A percentile compares a stretch with the other conserved stretches of the same genome.
phyloP scores from a whole-genome alignment of 2,113 vertebrate genomes.

The Clupea harengus region DNA sequence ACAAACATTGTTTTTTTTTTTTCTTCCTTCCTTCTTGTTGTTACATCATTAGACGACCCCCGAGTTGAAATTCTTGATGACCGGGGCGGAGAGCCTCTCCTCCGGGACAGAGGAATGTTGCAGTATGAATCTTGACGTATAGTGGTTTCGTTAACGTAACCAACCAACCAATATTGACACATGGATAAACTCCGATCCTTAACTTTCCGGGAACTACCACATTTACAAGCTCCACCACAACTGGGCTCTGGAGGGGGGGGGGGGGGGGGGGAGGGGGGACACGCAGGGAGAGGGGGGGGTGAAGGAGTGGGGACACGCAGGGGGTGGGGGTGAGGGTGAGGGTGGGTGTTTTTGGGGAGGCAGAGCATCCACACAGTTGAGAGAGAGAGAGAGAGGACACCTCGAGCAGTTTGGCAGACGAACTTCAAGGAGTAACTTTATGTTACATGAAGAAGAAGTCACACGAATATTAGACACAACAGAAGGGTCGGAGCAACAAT shows the following conservation, averaged over 20 bases:
- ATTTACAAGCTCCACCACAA: conserved; percentile 11
- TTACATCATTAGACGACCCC: conserved; percentile 51
- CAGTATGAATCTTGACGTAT: conserved; percentile 62
- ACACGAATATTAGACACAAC: conserved; percentile 14
- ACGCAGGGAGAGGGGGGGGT: background rate
- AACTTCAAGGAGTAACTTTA: conserved; percentile 19
- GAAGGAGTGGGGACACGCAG: background rate
- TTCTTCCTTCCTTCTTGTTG: conserved; percentile 40
- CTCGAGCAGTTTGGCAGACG: conserved; percentile 6
- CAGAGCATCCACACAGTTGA: background rate
- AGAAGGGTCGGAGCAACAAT: conserved; percentile 15
- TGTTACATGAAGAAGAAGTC: conserved; percentile 12
- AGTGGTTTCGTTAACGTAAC: conserved; percentile 53
- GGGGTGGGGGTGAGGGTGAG: background rate
- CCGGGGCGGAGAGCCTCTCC: conserved; percentile 48
- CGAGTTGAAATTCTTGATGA: conserved; percentile 55
- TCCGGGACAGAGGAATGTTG: conserved; percentile 68
- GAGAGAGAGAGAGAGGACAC: background rate
- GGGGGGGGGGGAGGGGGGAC: background rate
- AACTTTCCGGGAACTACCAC: background rate
- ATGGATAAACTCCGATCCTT: background rate
- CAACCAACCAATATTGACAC: conserved; percentile 49
- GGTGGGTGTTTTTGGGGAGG: background rate
- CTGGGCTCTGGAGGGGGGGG: background rate
- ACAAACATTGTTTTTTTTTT: conserved; percentile 26